Percentiles rank a stretch among this genome's conserved stretches.
Evolutionary conservation across 2,888 invertebrate species (phyloP).

Genomic region (Dascillus cervinus): DNA sequence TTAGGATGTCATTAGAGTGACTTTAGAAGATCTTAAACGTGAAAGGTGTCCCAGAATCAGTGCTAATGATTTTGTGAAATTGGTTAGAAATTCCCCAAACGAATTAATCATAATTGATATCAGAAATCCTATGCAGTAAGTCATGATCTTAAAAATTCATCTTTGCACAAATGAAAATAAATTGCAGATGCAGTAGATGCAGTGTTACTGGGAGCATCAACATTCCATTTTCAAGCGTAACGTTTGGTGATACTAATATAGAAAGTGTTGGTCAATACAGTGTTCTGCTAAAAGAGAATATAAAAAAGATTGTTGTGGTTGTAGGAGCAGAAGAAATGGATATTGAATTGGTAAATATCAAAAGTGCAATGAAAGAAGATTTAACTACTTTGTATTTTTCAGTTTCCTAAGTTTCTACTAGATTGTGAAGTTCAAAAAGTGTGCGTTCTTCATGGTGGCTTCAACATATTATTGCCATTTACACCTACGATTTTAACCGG

Average conservation of each 20-base stretch:
- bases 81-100: constrained; percentile 54
- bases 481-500: constrained; percentile 50
- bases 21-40: constrained; percentile 42
- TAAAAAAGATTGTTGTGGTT: constrained; percentile 63
- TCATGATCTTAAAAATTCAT: constrained; percentile 9
- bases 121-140: constrained; percentile 55
- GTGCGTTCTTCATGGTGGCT: constrained; percentile 82
- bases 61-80: constrained; percentile 70
- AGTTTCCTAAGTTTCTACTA: constrained; percentile 84
- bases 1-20: constrained; percentile 63
- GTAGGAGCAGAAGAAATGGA: constrained; percentile 74
- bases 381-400: constrained; percentile 25
- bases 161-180: neutral
- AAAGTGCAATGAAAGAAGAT: neutral
- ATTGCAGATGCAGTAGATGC: constrained; percentile 64
- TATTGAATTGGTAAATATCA: constrained; percentile 56
- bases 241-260: constrained; percentile 59
- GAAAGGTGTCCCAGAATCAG: constrained; percentile 79
- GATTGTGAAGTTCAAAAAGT: constrained; percentile 70
- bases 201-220: constrained; percentile 77
- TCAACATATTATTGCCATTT: constrained; percentile 64
- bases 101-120: constrained; percentile 61
- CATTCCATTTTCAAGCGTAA: constrained; percentile 78
- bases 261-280: constrained; percentile 62
- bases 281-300: constrained; percentile 53